Evolutionary conservation across 2,888 invertebrate species (phyloP).

Genomic region (Monochamus alternatus): DNA sequence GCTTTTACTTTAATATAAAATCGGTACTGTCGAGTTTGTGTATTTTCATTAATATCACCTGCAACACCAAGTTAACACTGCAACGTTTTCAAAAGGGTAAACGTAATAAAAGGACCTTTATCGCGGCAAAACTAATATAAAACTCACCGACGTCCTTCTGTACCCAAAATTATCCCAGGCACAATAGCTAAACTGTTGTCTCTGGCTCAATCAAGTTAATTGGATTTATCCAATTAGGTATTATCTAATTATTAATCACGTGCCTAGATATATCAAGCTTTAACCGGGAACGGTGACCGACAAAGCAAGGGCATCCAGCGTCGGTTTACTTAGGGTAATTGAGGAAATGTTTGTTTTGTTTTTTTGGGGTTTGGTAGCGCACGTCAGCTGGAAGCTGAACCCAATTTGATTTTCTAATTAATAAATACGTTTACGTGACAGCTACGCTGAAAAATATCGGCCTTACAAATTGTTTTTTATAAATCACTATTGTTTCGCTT

Average conservation of each 20-base stretch:
- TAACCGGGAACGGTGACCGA: constrained; percentile 3
- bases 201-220: constrained; percentile 38
- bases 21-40: no score
- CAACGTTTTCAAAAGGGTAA: not conserved
- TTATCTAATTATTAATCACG: constrained; percentile 42
- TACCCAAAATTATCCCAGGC: constrained; percentile 14
- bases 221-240: constrained; percentile 38
- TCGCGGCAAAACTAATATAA: constrained; percentile 11
- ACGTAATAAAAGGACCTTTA: not conserved
- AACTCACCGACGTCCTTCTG: constrained; percentile 1
- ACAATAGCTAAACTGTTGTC: constrained; percentile 37
- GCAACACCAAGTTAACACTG: not conserved
- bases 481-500: not conserved
- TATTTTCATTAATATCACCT: not conserved
- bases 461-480: not conserved
- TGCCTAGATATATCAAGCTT: constrained; percentile 25
- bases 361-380: not conserved
- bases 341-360: constrained; percentile 3
- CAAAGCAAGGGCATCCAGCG: constrained; percentile 9
- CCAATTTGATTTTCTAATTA: not conserved
- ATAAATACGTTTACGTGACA: not conserved
- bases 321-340: constrained; percentile 21
- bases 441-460: not conserved
- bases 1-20: no score
- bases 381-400: not conserved